A percentile compares a stretch with the other conserved stretches of the same genome.
phyloP scores from a whole-genome alignment of 2,888 invertebrate genomes.

The Cheilosia soror region DNA sequence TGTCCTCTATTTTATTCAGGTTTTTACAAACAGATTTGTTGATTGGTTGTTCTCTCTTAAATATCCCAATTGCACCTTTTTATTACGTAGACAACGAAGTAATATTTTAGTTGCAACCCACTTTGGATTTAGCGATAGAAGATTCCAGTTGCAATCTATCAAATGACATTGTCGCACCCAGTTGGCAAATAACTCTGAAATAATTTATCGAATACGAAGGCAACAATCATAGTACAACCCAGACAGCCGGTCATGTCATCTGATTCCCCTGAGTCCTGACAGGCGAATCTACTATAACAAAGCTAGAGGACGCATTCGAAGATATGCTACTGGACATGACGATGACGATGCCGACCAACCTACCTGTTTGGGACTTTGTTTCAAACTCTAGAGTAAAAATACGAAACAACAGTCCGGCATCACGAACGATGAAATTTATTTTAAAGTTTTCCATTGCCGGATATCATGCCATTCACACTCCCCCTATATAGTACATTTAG shows the following conservation, averaged over 20 bases:
- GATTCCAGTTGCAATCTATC: constrained; percentile 3
- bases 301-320: constrained; percentile 3
- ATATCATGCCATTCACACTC: constrained; percentile 36
- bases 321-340: constrained; percentile 10
- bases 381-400: constrained; percentile 5
- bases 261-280: constrained; percentile 23
- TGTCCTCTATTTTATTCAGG: too few relatives aligned
- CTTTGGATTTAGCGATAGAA: neutral
- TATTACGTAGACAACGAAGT: too few relatives aligned
- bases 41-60: too few relatives aligned
- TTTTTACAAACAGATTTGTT: too few relatives aligned
- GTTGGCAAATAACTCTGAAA: constrained; percentile 22
- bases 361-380: constrained; percentile 42
- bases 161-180: constrained; percentile 19
- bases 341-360: neutral
- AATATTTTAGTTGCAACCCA: neutral
- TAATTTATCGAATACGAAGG: constrained; percentile 17
- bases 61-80: neutral
- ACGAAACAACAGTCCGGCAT: constrained; percentile 2
- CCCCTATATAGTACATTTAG: neutral
- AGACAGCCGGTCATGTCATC: constrained; percentile 22
- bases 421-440: constrained; percentile 53
- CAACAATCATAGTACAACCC: constrained; percentile 18
- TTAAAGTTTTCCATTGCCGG: constrained; percentile 54
- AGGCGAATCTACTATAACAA: constrained; percentile 15